Conservation (phyloP, 1,140 invertebrate genomes). For the Drosophila rhopaloa region DNA sequence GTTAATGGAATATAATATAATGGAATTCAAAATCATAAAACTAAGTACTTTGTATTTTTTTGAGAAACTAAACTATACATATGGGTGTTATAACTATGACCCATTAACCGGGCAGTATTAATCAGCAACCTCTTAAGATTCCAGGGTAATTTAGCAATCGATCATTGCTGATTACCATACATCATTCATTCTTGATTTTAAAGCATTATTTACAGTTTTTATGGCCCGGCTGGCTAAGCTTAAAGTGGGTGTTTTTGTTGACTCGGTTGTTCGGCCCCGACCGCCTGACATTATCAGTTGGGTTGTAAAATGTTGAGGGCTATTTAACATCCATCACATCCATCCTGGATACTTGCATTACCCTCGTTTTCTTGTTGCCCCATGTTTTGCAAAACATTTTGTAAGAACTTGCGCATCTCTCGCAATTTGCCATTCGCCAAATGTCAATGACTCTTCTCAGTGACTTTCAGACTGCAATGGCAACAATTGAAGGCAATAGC, state of each 20-base stretch:
- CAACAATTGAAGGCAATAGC: conserved; percentile 59
- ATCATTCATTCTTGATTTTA: conserved; percentile 28
- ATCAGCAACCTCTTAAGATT: neutral
- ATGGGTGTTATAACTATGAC: too few species aligned
- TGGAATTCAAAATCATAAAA: too few species aligned
- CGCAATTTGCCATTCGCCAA: conserved; percentile 61
- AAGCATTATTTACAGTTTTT: conserved; percentile 50
- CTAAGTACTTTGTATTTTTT: too few species aligned
- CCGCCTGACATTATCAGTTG: conserved; percentile 34
- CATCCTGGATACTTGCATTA: conserved; percentile 11
- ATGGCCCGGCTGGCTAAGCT: conserved; percentile 39
- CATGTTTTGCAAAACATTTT: conserved; percentile 10
- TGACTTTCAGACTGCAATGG: conserved; percentile 49
- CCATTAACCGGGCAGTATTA: too few species aligned
- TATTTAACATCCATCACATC: neutral
- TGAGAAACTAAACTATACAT: too few species aligned
- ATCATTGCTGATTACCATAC: conserved; percentile 16
- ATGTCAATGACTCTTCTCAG: conserved; percentile 71
- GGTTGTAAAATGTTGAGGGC: conserved; percentile 26
- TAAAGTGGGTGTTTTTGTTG: conserved; percentile 51
- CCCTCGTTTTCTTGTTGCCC: neutral
- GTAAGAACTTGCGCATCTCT: conserved; percentile 51
- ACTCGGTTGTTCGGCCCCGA: conserved; percentile 17
- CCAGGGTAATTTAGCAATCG: conserved; percentile 18
- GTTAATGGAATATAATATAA: too few species aligned